Conservation (phyloP, 2,888 invertebrate genomes). For the Latrodectus hesperus region DNA sequence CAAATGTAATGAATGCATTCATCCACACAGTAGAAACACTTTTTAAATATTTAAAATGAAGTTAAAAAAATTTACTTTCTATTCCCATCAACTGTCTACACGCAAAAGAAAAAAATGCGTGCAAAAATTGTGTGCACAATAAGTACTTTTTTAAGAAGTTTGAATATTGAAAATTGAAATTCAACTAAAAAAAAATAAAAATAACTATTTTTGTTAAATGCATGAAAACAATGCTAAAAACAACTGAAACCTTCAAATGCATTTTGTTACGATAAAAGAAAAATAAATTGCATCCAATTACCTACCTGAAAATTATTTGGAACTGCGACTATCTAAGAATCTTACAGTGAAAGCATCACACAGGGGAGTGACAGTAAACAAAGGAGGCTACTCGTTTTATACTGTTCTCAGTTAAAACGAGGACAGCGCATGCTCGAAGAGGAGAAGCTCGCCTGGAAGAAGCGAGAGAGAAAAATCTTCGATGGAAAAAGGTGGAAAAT, state of each 20-base stretch:
- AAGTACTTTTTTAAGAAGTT: no score
- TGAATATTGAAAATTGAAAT: no score
- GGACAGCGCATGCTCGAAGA: slow-evolving; percentile 37
- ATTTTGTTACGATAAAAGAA: neutral
- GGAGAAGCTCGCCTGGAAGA: neutral
- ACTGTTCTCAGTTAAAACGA: neutral
- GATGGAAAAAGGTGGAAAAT: slow-evolving; percentile 11
- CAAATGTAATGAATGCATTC: no score
- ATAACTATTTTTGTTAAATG: no score
- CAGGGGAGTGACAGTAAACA: slow-evolving; percentile 47
- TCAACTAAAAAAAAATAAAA: no score
- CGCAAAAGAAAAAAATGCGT: no score
- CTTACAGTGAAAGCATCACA: slow-evolving; percentile 28
- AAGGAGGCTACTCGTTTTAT: slow-evolving; percentile 29
- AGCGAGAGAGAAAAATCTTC: slow-evolving; percentile 2
- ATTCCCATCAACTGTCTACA: no score
- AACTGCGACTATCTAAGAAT: neutral
- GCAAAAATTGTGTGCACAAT: no score
- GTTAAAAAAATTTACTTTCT: no score
- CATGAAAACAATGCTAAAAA: neutral
- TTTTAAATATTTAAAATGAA: no score
- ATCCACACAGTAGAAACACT: no score
- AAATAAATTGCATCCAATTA: no score
- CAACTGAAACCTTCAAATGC: neutral
- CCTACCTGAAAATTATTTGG: slow-evolving; percentile 16